Conservation (phyloP, 2,888 invertebrate species). For the Clostera curtula region DNA sequence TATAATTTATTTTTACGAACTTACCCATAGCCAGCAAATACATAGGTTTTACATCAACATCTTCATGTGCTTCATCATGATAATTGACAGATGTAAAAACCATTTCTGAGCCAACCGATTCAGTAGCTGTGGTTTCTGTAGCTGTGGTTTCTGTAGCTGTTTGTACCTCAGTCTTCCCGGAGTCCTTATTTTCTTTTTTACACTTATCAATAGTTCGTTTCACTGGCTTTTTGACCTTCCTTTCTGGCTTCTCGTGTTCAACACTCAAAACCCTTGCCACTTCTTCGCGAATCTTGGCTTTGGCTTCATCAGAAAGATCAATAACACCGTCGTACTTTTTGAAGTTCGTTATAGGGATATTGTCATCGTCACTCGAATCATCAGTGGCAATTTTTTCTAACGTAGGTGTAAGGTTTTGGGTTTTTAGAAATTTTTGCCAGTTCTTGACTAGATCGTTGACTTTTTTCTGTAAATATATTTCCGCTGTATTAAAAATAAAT, state of each 20-base stretch:
- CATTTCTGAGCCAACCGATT: no score
- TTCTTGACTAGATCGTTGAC: slow-evolving; percentile 41
- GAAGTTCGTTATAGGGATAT: slow-evolving; percentile 47
- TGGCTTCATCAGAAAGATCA: slow-evolving; percentile 46
- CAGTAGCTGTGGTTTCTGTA: no score
- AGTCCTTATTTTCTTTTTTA: slow-evolving; percentile 10
- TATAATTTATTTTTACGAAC: no score
- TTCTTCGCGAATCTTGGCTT: slow-evolving; percentile 40
- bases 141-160: background rate
- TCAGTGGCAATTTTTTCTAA: slow-evolving; percentile 2
- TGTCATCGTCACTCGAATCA: slow-evolving; percentile 47
- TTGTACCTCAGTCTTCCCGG: slow-evolving; percentile 9
- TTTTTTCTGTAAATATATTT: slow-evolving; percentile 31
- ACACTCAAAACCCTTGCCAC: slow-evolving; percentile 33
- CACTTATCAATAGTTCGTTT: no score
- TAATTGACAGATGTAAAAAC: no score
- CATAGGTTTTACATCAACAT: no score
- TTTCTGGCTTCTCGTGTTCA: slow-evolving; percentile 13
- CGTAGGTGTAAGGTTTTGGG: slow-evolving; percentile 18
- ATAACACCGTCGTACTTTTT: slow-evolving; percentile 41
- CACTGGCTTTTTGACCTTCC: slow-evolving; percentile 5
- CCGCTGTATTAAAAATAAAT: background rate
- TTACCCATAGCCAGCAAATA: no score
- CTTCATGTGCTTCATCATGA: no score
- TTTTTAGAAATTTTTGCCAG: slow-evolving; percentile 36